These are phyloP conservation scores for Drosophila santomea DNA, from an alignment of 1,140 invertebrate genomes.

Conservation along the genomic window DNA sequence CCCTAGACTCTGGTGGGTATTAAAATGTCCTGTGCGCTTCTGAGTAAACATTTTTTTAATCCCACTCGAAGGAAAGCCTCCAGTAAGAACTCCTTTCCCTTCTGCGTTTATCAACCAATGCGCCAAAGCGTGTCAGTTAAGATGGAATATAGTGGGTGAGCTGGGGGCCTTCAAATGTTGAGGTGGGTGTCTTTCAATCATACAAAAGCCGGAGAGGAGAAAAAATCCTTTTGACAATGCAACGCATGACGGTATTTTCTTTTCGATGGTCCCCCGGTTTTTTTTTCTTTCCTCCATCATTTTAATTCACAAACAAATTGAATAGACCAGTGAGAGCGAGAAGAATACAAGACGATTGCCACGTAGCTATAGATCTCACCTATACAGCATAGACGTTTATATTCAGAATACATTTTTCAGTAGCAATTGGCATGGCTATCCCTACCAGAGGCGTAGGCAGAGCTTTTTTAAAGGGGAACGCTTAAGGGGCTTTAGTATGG, in stretches of 20 bases:
- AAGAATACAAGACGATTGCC: conserved; percentile 62
- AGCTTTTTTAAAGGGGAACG: background rate
- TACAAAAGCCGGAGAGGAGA: conserved; percentile 55
- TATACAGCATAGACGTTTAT: conserved; percentile 43
- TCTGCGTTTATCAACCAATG: conserved; percentile 70
- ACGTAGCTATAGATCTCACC: conserved; percentile 66
- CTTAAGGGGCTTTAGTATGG: background rate
- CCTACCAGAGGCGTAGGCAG: background rate
- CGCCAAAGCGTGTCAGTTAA: conserved; percentile 78
- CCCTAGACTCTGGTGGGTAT: conserved; percentile 21
- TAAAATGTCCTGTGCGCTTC: conserved; percentile 39
- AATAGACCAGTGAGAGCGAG: conserved; percentile 61
- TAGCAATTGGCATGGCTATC: conserved; percentile 59
- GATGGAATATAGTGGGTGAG: conserved; percentile 14
- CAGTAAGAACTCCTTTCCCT: conserved; percentile 46
- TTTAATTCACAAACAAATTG: conserved; percentile 75
- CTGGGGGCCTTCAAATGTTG: conserved; percentile 1
- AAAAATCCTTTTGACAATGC: conserved; percentile 76
- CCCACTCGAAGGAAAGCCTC: conserved; percentile 69
- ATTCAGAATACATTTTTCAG: conserved; percentile 54
- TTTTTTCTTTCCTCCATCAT: conserved; percentile 24
- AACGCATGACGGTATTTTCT: conserved; percentile 63
- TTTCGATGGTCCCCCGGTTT: conserved; percentile 8
- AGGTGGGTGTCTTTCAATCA: conserved; percentile 36
- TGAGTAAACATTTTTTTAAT: conserved; percentile 59